A percentile compares a stretch with the other conserved stretches of the same genome.
Evolutionary conservation across 2,797 vertebrate species (phyloP).

Genomic region (Parambassis ranga): DNA sequence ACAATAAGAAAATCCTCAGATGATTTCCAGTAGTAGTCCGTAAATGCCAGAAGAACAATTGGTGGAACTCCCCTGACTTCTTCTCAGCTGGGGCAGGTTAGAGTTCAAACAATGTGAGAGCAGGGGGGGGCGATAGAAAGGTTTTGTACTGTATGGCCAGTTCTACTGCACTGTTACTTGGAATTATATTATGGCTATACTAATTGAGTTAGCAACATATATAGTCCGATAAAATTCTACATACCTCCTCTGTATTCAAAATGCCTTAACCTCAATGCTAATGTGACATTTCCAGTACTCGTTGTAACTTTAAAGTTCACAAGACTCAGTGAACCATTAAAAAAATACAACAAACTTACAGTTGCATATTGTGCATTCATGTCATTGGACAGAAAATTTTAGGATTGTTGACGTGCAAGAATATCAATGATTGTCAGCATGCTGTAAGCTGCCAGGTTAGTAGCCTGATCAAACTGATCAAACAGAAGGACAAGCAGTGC

Average conservation of each 20-base stretch:
- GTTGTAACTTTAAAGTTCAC: neutral
- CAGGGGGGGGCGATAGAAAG: neutral
- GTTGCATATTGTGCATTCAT: neutral
- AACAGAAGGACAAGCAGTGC: constrained; percentile 52
- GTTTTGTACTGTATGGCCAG: neutral
- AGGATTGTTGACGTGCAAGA: neutral
- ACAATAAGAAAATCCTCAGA: constrained; percentile 42
- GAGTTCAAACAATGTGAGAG: neutral
- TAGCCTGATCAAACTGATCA: constrained; percentile 36
- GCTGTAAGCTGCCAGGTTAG: constrained; percentile 5
- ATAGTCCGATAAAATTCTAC: too few species aligned
- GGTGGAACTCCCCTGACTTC: constrained; percentile 57
- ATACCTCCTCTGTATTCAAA: neutral
- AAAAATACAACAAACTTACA: neutral
- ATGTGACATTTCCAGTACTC: constrained; percentile 18
- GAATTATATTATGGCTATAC: too few species aligned
- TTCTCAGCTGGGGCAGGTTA: constrained; percentile 10
- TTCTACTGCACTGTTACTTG: neutral
- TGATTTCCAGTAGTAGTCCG: constrained; percentile 33
- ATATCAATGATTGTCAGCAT: constrained; percentile 10
- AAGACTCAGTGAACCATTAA: neutral
- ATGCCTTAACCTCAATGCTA: neutral
- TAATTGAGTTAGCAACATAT: too few species aligned
- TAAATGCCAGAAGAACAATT: constrained; percentile 54
- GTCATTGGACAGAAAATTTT: neutral